These are phyloP conservation scores for Ommatoiulus sabulosus DNA, from an alignment of 2,888 invertebrate species.

Conservation along the genomic window DNA sequence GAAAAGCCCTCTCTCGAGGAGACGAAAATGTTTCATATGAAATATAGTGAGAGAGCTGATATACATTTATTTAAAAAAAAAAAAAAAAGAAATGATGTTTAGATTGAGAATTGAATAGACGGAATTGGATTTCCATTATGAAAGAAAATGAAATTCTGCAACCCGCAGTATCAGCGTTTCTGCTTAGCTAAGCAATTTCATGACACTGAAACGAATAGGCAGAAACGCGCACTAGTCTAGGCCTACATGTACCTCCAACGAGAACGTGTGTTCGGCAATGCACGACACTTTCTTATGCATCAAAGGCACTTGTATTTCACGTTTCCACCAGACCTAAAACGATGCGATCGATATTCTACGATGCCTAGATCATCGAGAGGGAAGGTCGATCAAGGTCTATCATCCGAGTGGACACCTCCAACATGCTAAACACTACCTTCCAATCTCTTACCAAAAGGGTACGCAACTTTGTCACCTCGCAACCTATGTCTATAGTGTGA, in stretches of 20 bases:
- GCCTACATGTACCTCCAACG: background rate
- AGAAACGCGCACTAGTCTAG: background rate
- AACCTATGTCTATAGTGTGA: too few relatives aligned
- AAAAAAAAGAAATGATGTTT: slow-evolving; percentile 47
- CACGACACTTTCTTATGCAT: background rate
- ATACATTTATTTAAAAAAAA: slow-evolving; percentile 33
- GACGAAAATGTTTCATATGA: slow-evolving; percentile 6
- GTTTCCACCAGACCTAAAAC: background rate
- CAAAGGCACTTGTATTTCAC: background rate
- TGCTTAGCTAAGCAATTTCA: slow-evolving; percentile 45
- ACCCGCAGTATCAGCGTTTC: slow-evolving; percentile 25
- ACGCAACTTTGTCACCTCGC: too few relatives aligned
- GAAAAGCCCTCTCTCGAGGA: background rate
- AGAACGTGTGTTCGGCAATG: slow-evolving; percentile 38
- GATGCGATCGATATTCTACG: background rate
- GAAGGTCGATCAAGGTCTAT: background rate
- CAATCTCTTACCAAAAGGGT: background rate
- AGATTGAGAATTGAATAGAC: slow-evolving; percentile 48
- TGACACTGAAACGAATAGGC: slow-evolving; percentile 35
- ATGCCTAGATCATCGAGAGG: background rate
- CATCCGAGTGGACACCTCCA: background rate
- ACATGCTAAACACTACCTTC: background rate
- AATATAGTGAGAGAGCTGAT: slow-evolving; percentile 36
- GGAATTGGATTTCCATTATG: slow-evolving; percentile 48
- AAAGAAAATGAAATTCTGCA: slow-evolving; percentile 48